Evolutionary conservation across 1,140 invertebrate genomes (phyloP).

Genomic region (Drosophila santomea): DNA sequence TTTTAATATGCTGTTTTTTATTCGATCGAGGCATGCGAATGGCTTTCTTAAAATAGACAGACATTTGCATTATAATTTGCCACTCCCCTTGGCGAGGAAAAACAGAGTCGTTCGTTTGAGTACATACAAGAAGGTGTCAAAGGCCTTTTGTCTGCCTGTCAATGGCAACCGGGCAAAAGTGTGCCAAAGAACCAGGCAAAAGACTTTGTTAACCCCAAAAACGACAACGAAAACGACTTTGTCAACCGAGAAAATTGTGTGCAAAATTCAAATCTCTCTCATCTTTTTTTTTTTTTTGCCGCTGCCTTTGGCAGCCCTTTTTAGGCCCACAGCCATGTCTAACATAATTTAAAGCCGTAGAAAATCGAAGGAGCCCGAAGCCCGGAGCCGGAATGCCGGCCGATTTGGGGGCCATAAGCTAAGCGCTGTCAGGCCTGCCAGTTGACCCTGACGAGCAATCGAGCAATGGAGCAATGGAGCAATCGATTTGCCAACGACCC

Average conservation of each 20-base stretch:
- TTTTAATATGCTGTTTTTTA: constrained; percentile 7
- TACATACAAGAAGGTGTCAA: constrained; percentile 67
- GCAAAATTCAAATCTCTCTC: constrained; percentile 74
- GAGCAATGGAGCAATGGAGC: constrained; percentile 72
- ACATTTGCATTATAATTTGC: constrained; percentile 73
- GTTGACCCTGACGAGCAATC: constrained; percentile 61
- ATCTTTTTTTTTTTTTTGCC: constrained; percentile 9
- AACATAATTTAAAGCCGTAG: constrained; percentile 80
- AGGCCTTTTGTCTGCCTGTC: constrained; percentile 77
- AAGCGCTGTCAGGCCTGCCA: constrained; percentile 67
- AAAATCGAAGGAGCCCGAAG: constrained; percentile 19
- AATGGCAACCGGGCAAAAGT: constrained; percentile 70
- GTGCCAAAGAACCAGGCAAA: constrained; percentile 67
- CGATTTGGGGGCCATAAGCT: constrained; percentile 61
- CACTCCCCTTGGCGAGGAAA: constrained; percentile 4
- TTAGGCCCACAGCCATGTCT: constrained; percentile 64
- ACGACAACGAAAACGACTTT: constrained; percentile 35
- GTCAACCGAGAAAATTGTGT: constrained; percentile 63
- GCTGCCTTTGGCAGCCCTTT: constrained; percentile 56
- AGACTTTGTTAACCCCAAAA: constrained; percentile 69
- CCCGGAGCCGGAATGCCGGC: constrained; percentile 17
- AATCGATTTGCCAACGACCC: constrained; percentile 67
- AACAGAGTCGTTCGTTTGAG: constrained; percentile 8
- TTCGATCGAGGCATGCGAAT: constrained; percentile 4
- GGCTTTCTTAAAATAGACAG: constrained; percentile 26